Evolutionary conservation across 30 jellyfish, hydroid and myxozoan genomes (phyloP), one percentile per base, ranked within the genome.

Genomic region (Pseudorhiza aurosa): DNA sequence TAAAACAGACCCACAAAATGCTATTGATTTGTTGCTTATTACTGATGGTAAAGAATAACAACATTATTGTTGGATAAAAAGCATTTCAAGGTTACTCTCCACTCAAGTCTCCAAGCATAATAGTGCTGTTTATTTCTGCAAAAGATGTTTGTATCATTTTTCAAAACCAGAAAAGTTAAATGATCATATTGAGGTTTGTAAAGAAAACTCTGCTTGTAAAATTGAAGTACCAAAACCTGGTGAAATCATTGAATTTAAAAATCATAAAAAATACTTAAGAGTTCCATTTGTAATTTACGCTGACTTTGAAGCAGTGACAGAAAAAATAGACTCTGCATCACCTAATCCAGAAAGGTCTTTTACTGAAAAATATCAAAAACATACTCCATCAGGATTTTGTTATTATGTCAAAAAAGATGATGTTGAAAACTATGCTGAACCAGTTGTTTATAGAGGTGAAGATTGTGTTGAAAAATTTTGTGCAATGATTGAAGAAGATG

Each of bases 361-460:
- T 44, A 14, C 80, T 18, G 21, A 35, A 25, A 62, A 2, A 24
- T 42, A 37, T 32, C 58, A 57, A 26, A 42, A 82, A 18, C 95
- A 83, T 42, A 44, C 24, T 25, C 83, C 33, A 19, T 39, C 83
- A 22, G 90, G 95, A 12, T 33, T 36, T 53, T 78, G 84, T 40
- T 53, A 31, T 24, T 8, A 25, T 15, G 84, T 83, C 19, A 68
- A 37, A 19, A 51, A 58, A 12, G 40, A 60, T 25, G 12, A n/a
- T 8, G 90, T 39, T 58, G 68, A 47, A 11, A 29, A 63, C 26
- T 83, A 28, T 27, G 17, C 60, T 1, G 12, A 71, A 25, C 53
- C 64, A 15, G 49, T 88, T 11, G 42, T 83, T 14, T 83, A 83
- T 72, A 43, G 83, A 30, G 89, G 90, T 22, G 72, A 59, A 29